phyloP scores from a whole-genome alignment of 2,888 invertebrate species.

The Euproctis similis region DNA sequence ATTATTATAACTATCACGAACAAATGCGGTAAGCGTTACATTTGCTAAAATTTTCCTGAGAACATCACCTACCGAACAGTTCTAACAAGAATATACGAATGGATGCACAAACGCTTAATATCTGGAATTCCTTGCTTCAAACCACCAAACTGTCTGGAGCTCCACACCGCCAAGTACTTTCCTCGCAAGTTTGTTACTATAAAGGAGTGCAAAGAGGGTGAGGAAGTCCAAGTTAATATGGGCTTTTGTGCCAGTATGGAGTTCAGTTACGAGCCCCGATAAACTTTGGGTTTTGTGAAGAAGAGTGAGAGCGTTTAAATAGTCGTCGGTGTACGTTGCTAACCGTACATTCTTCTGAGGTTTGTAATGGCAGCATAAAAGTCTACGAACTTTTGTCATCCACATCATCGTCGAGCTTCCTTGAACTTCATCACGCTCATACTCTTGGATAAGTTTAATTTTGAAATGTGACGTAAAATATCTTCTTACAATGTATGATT shows the following conservation, averaged over 20 bases:
- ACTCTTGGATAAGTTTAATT: too few species aligned
- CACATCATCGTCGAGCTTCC: not conserved
- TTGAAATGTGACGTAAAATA: too few species aligned
- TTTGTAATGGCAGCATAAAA: slow-evolving; percentile 43
- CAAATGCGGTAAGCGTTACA: too few species aligned
- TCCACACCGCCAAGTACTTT: slow-evolving; percentile 15
- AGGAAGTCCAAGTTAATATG: slow-evolving; percentile 35
- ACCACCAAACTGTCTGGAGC: slow-evolving; percentile 36
- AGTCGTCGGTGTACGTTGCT: slow-evolving; percentile 60
- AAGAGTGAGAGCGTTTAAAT: slow-evolving; percentile 69
- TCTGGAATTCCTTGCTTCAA: slow-evolving; percentile 55
- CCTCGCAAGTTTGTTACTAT: slow-evolving; percentile 12
- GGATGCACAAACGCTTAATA: slow-evolving; percentile 59
- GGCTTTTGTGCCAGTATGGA: slow-evolving; percentile 37
- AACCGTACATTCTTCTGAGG: slow-evolving; percentile 60
- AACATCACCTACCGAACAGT: slow-evolving; percentile 41
- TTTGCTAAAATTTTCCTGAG: slow-evolving; percentile 49
- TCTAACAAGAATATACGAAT: slow-evolving; percentile 60
- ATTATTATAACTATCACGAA: too few species aligned
- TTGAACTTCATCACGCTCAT: not conserved
- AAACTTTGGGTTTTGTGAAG: slow-evolving; percentile 66
- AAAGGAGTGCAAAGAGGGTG: slow-evolving; percentile 15
- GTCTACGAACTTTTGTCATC: slow-evolving; percentile 2
- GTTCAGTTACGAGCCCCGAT: slow-evolving; percentile 66
- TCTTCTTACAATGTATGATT: too few species aligned